Evolutionary conservation across 2,797 vertebrate species (phyloP), one percentile per base, ranked within the genome.

Genomic region (Tarsius wallacei): DNA sequence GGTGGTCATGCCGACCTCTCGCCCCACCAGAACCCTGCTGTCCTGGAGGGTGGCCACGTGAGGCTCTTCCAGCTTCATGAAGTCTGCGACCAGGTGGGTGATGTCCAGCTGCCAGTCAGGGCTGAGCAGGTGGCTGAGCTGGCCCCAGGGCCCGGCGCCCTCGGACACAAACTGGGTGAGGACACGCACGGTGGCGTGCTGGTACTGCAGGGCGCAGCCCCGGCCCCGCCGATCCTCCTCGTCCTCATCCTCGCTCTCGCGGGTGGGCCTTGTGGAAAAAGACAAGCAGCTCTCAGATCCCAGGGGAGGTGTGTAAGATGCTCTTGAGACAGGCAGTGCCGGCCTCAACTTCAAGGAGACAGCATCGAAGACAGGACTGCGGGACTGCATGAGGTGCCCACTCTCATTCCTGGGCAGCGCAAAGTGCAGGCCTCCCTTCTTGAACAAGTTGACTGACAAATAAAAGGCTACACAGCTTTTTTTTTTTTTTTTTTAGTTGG

Each of bases 61-160:
- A 0, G 99, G 98, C 5, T 99, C 98, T 97, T 99, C 99, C 49
- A 99, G 99, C 66, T 99, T 99, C 99, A 99, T 98, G 96, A 99
- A 99, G 97, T 99, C 99, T 91, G 98, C 99, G 66, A 99, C 99
- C 94, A 99, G 98, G 97, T 99, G 99, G 0, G 99, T 99, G 97
- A 99, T 99, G 98, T 99, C 99, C 42, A 99, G 98, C 97, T 99
- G 99, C 99, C 99, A 99, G 42, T 99, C 99, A 0, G 99, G 98
- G 87, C 99, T 99, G 76, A 99, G 99, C 98, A 99, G 98, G 98
- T 99, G 99, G 93, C 97, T 98, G 51, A 98, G 99, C 98, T 99
- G 99, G 0, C 99, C 99, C 97, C 99, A 99, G 0, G 99, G 98
- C 24, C 99, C 99, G 0, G 99, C 97, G 0, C 99, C 99, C 97